Base-by-base conservation (phyloP, 2,888 invertebrate species). In the Biston stratarius region DNA sequence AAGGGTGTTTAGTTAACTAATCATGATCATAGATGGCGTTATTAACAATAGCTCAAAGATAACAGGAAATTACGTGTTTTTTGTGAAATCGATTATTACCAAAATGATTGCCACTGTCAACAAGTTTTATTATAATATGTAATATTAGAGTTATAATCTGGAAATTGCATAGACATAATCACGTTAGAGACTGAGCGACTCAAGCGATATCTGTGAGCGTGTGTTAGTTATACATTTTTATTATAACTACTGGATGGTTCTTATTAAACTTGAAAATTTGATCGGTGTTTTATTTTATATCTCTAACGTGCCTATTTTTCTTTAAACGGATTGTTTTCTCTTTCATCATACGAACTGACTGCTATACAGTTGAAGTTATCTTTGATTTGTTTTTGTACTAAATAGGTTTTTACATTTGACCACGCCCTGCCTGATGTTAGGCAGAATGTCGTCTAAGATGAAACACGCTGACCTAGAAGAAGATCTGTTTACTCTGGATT, bases 101-200 rank as follows among this genome's bases (percentile, higher is more conserved):
- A 5, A 56, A 34, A 52, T 42, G 34, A 44, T 71, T 74, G 70
- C 72, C 79, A 77, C 74, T 64, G 67, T 67, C 72, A 60, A 68
- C 63, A 33, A 45, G 61, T 77, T 78, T 74, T 74, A 74, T 75
- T 73, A 73, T 38, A 34, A 61, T 40, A 48, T 62, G 62, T 56
- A 71, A 67, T 71, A 73, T 65, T 70, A 67, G 74, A 59, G 49
- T 70, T 70, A 71, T 81, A 81, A 63, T 81, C 80, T 78, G 79
- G 65, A 70, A 69, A 24, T 2, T 75, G 59, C 70, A 76, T 84
- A 82, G 78, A 79, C 76, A 79, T 76, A 82, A 87, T 88, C 83
- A 86, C 85, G 86, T 89, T 91, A 91, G 91, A 92, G 92, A 92
- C 92, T 92, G 92, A 92, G 82, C 84, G 85, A 84, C 80, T 82